phyloP scores from a whole-genome alignment of 2,113 vertebrate genomes.

The Cryptotis parvus region DNA sequence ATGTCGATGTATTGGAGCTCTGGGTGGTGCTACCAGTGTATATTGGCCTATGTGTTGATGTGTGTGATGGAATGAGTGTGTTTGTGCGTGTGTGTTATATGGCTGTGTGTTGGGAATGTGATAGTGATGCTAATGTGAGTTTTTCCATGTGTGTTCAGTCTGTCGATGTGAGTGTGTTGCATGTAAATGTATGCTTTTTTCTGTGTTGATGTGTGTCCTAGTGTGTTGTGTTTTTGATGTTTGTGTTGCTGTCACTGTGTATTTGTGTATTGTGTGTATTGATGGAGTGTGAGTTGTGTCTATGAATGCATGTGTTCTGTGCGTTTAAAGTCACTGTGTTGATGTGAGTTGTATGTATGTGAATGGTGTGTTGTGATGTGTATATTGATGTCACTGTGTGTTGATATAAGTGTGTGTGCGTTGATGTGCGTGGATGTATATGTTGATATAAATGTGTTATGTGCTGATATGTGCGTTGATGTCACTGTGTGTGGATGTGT shows the following conservation, averaged over 20 bases:
- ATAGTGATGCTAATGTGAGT: no score
- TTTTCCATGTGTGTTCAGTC: no score
- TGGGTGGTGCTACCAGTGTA: no score
- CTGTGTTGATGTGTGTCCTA: neutral
- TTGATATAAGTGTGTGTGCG: neutral
- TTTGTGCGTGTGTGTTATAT: no score
- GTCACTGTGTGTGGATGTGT: neutral
- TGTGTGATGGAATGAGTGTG: no score
- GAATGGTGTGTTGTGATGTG: neutral
- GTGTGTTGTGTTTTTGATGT: no score
- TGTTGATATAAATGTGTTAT: neutral
- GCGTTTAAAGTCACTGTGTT: fast-evolving
- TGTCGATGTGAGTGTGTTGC: neutral
- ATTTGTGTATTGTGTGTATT: no score
- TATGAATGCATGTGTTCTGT: neutral
- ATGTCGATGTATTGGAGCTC: no score
- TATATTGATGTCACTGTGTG: no score
- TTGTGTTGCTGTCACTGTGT: no score
- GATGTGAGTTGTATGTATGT: neutral
- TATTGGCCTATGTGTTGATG: neutral
- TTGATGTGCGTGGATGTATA: neutral
- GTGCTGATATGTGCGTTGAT: neutral
- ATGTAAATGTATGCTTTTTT: neutral
- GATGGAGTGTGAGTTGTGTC: no score
- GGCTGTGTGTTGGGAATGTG: no score